Evolutionary conservation across 2,888 invertebrate species (phyloP), one percentile per base, ranked within the genome.

Genomic region (Rotaria magnacalcarata): DNA sequence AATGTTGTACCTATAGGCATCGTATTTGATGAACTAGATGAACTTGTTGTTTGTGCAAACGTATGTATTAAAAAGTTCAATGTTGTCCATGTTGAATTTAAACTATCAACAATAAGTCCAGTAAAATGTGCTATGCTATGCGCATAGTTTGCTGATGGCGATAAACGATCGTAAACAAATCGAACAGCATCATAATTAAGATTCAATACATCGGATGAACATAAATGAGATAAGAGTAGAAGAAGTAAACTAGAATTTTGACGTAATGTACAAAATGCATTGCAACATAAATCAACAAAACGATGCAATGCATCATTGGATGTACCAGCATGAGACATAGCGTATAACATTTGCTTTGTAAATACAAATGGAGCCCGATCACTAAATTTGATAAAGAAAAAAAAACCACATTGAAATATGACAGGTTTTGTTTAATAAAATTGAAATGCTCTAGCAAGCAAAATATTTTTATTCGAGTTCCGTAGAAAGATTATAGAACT

Each of bases 271-370:
- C 97, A 97, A 92, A 98, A 99, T 4, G 97, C 97, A 92, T 95
- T 95, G 90, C 97, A 98, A 91, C 98, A 99, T 86, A 96, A 93
- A 92, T 99, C 98, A n/a, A 99, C 96, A 91, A 99, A 99, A 90
- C 95, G 94, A 91, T 99, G 98, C 91, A 97, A 98, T 88, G 95
- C 94, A 87, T 90, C 89, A 87, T 95, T 95, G 14, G 96, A 95
- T 60, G 96, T 95, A 88, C 95, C 94, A 4, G 96, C 96, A 85
- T 96, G 96, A 91, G 97, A 97, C 89, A 99, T 99, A n/a, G 99
- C 98, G 91, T 96, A 97, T 10, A 95, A 97, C 99, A 99, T 99
- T 91, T 99, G 99, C 52, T 96, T 95, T 0, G 99, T 99, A 86
- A 99, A 92, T 1, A 99, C 97, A 92, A 99, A 99, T 0, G 98